These are phyloP conservation scores for Microtus montanus DNA, from an alignment of 2,113 vertebrate genomes.

Conservation along the genomic window DNA sequence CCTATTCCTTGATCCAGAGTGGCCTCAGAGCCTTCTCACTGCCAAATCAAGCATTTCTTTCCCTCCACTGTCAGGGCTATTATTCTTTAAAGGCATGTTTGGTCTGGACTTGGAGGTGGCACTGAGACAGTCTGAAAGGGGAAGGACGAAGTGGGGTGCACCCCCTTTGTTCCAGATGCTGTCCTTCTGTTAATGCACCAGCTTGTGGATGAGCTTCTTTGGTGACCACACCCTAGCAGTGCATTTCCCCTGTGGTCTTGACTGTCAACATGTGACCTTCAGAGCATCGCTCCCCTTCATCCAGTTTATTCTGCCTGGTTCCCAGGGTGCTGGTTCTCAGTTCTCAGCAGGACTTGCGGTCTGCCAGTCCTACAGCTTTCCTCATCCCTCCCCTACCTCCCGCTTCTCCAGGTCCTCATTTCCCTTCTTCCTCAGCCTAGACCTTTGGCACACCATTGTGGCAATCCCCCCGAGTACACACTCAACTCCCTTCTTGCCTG, in stretches of 20 bases:
- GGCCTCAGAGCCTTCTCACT: background rate
- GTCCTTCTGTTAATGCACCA: background rate
- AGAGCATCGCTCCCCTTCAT: background rate
- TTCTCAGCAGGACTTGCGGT: background rate
- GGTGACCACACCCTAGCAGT: background rate
- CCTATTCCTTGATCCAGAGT: rapidly evolving
- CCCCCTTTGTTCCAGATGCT: background rate
- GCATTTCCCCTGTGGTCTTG: background rate
- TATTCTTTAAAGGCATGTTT: background rate
- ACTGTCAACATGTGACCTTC: background rate
- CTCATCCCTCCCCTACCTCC: background rate
- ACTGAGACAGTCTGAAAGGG: background rate
- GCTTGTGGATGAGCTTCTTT: background rate
- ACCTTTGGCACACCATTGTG: background rate
- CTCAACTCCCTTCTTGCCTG: background rate
- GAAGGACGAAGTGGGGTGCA: background rate
- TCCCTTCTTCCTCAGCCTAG: background rate
- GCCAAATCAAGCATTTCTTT: background rate
- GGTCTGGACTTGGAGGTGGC: background rate
- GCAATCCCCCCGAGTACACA: background rate
- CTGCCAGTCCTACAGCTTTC: background rate
- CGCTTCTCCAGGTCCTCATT: background rate
- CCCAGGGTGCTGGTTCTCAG: background rate
- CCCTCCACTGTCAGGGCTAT: background rate
- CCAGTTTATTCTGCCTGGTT: background rate